Evolutionary conservation across 2,113 vertebrate genomes (phyloP).

Genomic region (Gorsachius goisagi): DNA sequence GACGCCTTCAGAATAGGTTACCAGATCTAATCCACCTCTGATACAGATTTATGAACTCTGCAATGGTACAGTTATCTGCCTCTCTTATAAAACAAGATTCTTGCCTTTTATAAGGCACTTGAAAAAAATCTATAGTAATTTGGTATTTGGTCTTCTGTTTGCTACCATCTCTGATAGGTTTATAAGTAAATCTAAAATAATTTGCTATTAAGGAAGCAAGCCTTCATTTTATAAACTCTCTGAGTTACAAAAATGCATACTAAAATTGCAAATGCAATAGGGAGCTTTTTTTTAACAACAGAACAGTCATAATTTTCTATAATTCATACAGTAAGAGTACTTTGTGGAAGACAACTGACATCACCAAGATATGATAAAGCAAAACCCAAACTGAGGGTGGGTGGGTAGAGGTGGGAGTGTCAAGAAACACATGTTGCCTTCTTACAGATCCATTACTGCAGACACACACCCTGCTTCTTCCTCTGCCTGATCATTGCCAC

Average conservation of each 20-base stretch:
- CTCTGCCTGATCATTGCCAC: not conserved
- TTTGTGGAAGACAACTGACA: not conserved
- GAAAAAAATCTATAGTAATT: not conserved
- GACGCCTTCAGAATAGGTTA: not conserved
- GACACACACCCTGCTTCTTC: not conserved
- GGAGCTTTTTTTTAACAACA: not conserved
- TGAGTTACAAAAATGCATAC: not conserved
- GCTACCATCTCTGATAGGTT: not conserved
- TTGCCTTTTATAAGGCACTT: not conserved
- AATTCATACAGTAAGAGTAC: not conserved
- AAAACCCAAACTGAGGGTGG: not conserved
- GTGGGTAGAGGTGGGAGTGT: not conserved
- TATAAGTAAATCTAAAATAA: not conserved
- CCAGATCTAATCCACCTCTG: not conserved
- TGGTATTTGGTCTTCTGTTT: not conserved
- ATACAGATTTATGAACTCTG: not conserved
- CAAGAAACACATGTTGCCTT: not conserved
- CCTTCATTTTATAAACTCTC: not conserved
- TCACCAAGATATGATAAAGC: not conserved
- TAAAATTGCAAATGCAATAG: not conserved
- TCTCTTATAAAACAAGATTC: not conserved
- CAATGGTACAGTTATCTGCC: not conserved
- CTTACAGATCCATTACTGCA: not conserved
- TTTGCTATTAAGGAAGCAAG: not conserved
- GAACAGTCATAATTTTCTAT: not conserved